Conservation (phyloP, 2,888 invertebrate genomes). For the Plagodis pulveraria region DNA sequence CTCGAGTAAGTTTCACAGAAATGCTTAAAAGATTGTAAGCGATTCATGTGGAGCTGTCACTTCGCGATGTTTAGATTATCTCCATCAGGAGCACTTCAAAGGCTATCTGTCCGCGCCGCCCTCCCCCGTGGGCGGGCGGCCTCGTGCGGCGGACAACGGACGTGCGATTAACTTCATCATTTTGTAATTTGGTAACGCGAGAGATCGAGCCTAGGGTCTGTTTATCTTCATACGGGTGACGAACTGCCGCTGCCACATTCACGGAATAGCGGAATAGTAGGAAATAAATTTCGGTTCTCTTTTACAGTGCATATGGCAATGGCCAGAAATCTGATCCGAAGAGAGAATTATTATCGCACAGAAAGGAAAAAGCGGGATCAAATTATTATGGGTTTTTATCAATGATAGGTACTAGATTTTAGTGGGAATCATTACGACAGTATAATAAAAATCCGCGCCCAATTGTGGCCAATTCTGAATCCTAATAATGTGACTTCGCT, state of each 20-base stretch:
- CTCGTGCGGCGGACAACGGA: conserved; percentile 2
- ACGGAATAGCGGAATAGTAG: too few relatives aligned
- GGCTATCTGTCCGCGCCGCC: background rate
- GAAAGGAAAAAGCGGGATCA: too few relatives aligned
- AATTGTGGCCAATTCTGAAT: too few relatives aligned
- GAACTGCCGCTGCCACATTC: background rate
- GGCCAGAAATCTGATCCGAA: too few relatives aligned
- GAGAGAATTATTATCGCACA: too few relatives aligned
- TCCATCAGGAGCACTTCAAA: background rate
- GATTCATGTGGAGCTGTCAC: background rate
- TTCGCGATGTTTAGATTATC: background rate
- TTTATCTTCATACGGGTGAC: conserved; percentile 4
- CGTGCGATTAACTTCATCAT: conserved; percentile 9
- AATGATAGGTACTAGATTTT: too few relatives aligned
- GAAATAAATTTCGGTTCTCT: too few relatives aligned
- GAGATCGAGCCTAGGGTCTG: background rate
- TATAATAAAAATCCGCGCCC: too few relatives aligned
- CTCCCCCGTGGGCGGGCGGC: background rate
- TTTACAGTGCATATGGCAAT: too few relatives aligned
- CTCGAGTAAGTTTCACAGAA: background rate
- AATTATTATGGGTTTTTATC: too few relatives aligned
- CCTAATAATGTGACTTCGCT: too few relatives aligned
- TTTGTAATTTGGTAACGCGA: conserved; percentile 8
- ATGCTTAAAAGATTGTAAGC: background rate
- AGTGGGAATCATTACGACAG: too few relatives aligned